These are phyloP conservation scores for Andrena praecox DNA, from an alignment of 2,888 invertebrate species.

Conservation along the genomic window DNA sequence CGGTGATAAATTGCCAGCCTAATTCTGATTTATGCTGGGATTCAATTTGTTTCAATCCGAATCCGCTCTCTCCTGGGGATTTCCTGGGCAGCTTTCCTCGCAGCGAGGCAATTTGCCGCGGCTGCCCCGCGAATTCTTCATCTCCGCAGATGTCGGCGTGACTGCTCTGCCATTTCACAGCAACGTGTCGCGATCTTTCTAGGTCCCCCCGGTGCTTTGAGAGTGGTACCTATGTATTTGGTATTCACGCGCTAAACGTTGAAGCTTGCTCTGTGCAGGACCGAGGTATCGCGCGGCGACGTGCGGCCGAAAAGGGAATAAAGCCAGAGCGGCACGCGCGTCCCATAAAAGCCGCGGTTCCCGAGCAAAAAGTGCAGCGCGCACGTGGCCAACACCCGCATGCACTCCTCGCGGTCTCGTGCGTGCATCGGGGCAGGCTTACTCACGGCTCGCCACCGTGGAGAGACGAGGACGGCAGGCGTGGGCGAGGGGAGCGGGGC, in stretches of 20 bases:
- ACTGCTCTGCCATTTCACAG: background rate
- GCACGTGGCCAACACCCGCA: slow-evolving; percentile 83
- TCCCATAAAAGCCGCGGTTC: slow-evolving; percentile 63
- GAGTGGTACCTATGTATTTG: no score
- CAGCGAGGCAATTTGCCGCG: slow-evolving; percentile 5
- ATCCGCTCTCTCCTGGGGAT: background rate
- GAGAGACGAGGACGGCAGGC: slow-evolving; percentile 28
- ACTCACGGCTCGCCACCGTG: slow-evolving; percentile 20
- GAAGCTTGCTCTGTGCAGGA: background rate
- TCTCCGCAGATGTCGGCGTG: background rate
- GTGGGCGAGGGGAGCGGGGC: background rate
- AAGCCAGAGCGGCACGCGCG: slow-evolving; percentile 39
- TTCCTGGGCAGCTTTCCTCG: background rate
- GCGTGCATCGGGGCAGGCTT: slow-evolving; percentile 54
- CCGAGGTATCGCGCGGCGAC: slow-evolving; percentile 22
- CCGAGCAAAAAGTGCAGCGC: slow-evolving; percentile 77
- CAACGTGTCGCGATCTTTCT: background rate
- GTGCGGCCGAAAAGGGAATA: slow-evolving; percentile 48
- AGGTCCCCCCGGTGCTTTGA: no score
- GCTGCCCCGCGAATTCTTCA: background rate
- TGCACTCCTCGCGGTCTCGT: slow-evolving; percentile 70
- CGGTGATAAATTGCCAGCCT: slow-evolving; percentile 28
- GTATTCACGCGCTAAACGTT: background rate
- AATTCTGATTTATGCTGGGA: slow-evolving; percentile 21
- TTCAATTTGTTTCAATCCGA: slow-evolving; percentile 6